Base-by-base conservation (phyloP, 2,113 vertebrate genomes). In the Eublepharis macularius region DNA sequence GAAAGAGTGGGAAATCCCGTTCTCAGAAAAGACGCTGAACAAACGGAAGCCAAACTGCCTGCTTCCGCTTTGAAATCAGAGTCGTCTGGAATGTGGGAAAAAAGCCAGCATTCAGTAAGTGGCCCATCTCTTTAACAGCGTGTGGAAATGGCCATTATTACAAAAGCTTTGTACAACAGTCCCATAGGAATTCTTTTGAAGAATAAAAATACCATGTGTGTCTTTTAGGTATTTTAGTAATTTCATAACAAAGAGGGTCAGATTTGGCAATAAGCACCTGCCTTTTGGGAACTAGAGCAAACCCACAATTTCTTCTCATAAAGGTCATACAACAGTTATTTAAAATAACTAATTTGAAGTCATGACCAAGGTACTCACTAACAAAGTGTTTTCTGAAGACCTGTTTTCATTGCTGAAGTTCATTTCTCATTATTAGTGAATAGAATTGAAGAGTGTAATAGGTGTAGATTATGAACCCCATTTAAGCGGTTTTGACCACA, bases 261-360 rank as follows among this genome's bases (percentile, higher is more conserved):
- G 0, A 0, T 49, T 43, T 0, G 0, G 4, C 8, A 21, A 34
- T 1, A 76, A 45, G 36, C 4, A 24, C 6, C 13, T 73, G 39
- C 80, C 13, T 54, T 36, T 57, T 16, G 0, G 17, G 54, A 81
- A 60, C 75, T 86, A n/a, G 79, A 79, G 32, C 41, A 43, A 83
- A 2, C 54, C 1, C 14, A 7, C 11, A 29, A 45, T 69, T 51
- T 76, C 1, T 2, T 43, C 57, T 82, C 21, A 78, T 16, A 17
- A 2, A 4, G 12, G n/a, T 83, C 66, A 79, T 2, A 29, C 81
- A 51, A 76, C 11, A 69, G 11, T 29, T 1, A 80, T 54, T 51
- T 5, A 1, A 6, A 4, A 21, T 47, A 12, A 80, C 84, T 87
- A 82, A 14, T 0, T 60, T 34, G 45, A 2, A 0, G 1, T 26